Evolutionary conservation across 2,797 vertebrate species (phyloP).

Genomic region (Pantherophis vulpinus): DNA sequence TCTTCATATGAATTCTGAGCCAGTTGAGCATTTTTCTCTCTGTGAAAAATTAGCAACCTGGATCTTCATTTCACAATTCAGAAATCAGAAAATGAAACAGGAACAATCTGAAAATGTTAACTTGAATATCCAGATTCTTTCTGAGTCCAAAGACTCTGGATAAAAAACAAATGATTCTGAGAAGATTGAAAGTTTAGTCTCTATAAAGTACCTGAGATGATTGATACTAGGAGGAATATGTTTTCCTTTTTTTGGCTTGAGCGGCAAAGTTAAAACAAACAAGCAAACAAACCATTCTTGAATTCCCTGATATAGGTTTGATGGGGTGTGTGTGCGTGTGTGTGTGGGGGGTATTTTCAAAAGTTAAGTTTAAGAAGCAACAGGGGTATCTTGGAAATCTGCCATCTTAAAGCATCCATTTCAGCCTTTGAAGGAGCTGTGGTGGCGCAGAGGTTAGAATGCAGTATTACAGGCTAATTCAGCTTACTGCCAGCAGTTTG

Average conservation of each 20-base stretch:
- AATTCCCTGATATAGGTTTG: not conserved
- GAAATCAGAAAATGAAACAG: not conserved
- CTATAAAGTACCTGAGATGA: not conserved
- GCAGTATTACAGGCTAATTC: not conserved
- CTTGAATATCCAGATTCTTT: not conserved
- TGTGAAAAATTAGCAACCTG: rapidly evolving
- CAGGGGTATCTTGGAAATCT: not conserved
- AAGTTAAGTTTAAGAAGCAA: not conserved
- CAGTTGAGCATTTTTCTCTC: not conserved
- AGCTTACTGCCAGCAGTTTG: not conserved
- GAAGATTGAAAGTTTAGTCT: not conserved
- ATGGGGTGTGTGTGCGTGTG: not conserved
- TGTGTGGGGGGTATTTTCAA: not conserved
- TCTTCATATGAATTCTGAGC: not conserved
- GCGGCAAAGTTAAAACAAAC: not conserved
- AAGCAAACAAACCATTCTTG: not conserved
- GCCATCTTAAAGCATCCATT: not conserved
- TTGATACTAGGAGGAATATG: not conserved
- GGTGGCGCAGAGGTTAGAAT: not conserved
- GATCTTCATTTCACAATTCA: not conserved
- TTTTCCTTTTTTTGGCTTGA: not conserved
- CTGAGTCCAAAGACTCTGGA: not conserved
- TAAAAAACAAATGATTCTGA: not conserved
- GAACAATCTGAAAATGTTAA: not conserved
- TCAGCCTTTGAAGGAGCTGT: not conserved